Conservation (phyloP, 1,140 invertebrate genomes). For the Globodera rostochiensis region DNA sequence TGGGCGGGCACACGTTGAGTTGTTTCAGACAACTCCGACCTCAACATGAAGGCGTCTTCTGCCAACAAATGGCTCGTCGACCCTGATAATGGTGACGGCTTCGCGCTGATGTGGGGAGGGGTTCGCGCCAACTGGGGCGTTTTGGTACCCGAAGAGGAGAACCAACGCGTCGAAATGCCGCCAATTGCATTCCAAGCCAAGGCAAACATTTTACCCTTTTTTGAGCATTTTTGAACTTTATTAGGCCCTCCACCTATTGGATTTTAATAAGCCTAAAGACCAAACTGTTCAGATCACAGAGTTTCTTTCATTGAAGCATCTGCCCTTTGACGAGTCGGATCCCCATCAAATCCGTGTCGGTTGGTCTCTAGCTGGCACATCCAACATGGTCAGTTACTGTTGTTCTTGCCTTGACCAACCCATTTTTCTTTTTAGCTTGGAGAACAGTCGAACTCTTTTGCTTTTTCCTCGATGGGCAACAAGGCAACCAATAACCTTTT, state of each 20-base stretch:
- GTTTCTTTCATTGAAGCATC: slow-evolving; percentile 47
- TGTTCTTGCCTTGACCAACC: background rate
- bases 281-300: slow-evolving; percentile 38
- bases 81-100: slow-evolving; percentile 53
- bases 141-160: slow-evolving; percentile 19
- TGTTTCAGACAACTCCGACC: slow-evolving; percentile 51
- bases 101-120: slow-evolving; percentile 57
- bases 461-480: slow-evolving; percentile 43
- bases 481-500: slow-evolving; percentile 46
- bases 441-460: slow-evolving; percentile 44
- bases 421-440: slow-evolving; percentile 42
- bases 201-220: slow-evolving; percentile 17
- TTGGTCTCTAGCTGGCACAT: slow-evolving; percentile 39
- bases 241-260: too few relatives aligned
- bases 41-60: slow-evolving; percentile 52
- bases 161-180: slow-evolving; percentile 22
- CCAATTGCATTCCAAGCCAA: slow-evolving; percentile 47
- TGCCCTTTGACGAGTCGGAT: slow-evolving; percentile 53
- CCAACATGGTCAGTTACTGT: slow-evolving; percentile 37
- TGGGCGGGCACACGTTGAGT: slow-evolving; percentile 11
- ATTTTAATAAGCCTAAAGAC: slow-evolving; percentile 1
- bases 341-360: slow-evolving; percentile 50
- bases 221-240: background rate
- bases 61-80: slow-evolving; percentile 56
- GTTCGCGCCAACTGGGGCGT: slow-evolving; percentile 50